These are phyloP conservation scores for Orius insidiosus DNA, from an alignment of 1,140 invertebrate genomes.

Conservation along the genomic window DNA sequence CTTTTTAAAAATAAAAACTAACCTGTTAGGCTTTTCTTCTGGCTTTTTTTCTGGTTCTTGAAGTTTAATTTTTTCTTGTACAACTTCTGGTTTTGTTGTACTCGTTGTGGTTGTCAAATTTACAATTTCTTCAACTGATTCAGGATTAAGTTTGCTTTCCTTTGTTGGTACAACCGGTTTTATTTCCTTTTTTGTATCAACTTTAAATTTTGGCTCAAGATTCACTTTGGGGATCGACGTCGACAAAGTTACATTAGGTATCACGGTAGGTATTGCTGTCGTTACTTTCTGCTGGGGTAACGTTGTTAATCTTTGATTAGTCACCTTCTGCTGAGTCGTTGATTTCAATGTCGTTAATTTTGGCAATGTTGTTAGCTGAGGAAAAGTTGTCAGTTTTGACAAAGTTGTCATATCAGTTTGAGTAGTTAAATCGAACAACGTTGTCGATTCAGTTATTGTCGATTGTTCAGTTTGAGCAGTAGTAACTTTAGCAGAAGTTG, in stretches of 20 bases:
- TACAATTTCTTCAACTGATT: slow-evolving; percentile 19
- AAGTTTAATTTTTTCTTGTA: slow-evolving; percentile 20
- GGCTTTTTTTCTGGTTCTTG: slow-evolving; percentile 3
- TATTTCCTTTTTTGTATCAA: background rate
- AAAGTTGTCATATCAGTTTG: background rate
- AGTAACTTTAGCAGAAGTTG: slow-evolving; percentile 18
- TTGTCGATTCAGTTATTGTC: background rate
- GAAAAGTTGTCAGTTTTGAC: no score
- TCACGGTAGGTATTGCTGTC: no score
- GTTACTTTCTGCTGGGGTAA: slow-evolving; percentile 23
- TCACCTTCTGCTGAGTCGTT: slow-evolving; percentile 18
- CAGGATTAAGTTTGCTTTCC: slow-evolving; percentile 19
- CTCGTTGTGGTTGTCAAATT: slow-evolving; percentile 18
- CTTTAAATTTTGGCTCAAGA: no score
- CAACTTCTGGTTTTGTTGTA: background rate
- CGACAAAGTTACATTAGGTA: no score
- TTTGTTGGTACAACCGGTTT: slow-evolving; percentile 13
- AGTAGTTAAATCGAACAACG: slow-evolving; percentile 3
- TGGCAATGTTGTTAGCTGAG: background rate
- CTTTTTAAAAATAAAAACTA: slow-evolving; percentile 6
- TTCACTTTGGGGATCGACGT: no score
- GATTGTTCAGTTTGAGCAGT: slow-evolving; percentile 2
- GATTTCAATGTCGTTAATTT: no score
- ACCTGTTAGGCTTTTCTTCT: slow-evolving; percentile 8
- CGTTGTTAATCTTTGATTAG: no score